Evolutionary conservation across 2,888 invertebrate genomes (phyloP), one percentile per base, ranked within the genome.

Genomic region (Ophion slaviceki): DNA sequence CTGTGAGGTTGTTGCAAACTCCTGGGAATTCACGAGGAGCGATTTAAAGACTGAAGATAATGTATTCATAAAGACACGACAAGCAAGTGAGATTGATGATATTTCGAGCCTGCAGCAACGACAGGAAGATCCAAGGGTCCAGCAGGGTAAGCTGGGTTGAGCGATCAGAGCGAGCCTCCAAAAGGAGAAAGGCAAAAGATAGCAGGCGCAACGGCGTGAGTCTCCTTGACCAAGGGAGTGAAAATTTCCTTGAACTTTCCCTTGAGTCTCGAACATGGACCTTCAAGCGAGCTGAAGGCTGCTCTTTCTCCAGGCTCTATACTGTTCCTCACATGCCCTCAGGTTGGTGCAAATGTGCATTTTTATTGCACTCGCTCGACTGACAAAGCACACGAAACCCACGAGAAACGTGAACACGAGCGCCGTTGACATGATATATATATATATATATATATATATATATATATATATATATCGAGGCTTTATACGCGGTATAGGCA

Each of bases 301-400:
- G 61, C 7, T 20, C 20, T 78, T 59, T 82, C 36, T 78, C 47
- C 53, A 75, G 78, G 47, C 36, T 80, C 32, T 17, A 14, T 62
- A 47, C 17, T 17, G 20, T 67, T 45, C 64, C 80, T 24, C 40
- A 47, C 32, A 59, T 72, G 47, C 64, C 66, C 72, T 36, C 53
- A 57, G 61, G n/a, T 40, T 74, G 64, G 74, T 75, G 67, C 82
- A 75, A 62, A 80, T 62, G 57, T 70, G 78, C 72, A 86, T 87
- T 87, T 90, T 88, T 90, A 90, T 90, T 86, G 89, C 87, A 78
- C 87, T 84, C 89, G 90, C 87, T 89, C 84, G 88, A 90, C 81
- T 85, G 89, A 88, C 87, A 79, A 71, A 61, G 59, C 78, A 47
- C 57, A 59, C 32, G 66, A 79, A 79, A 70, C 36, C 36, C 28